Conservation (phyloP, 2,888 invertebrate species). For the Petrophora chlorosata region DNA sequence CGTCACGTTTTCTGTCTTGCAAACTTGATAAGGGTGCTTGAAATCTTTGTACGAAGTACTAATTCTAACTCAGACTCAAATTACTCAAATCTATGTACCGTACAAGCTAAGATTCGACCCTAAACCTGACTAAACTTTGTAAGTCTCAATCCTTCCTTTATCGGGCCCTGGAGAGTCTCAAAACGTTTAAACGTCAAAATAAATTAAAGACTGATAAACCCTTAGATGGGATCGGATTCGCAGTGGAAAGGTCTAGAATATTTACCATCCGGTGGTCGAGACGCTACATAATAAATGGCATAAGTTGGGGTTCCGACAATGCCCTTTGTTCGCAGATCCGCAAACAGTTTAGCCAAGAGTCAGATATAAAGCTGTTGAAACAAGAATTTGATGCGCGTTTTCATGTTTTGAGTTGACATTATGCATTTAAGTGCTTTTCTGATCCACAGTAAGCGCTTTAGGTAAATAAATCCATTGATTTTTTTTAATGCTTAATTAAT, state of each 20-base stretch:
- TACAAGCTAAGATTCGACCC: background rate
- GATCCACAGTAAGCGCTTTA: no score
- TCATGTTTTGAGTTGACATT: background rate
- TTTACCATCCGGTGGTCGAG: conserved; percentile 54
- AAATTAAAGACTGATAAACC: conserved; percentile 41
- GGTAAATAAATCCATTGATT: no score
- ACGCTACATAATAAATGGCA: conserved; percentile 62
- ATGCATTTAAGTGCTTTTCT: background rate
- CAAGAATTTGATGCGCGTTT: background rate
- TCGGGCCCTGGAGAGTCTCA: conserved; percentile 25
- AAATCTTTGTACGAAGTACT: no score
- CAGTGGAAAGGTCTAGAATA: conserved; percentile 40
- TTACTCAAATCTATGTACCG: no score
- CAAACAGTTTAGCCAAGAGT: background rate
- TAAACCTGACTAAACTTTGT: background rate
- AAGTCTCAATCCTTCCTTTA: conserved; percentile 23
- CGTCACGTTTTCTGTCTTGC: no score
- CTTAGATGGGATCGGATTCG: conserved; percentile 35
- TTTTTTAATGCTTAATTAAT: no score
- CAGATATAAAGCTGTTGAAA: conserved; percentile 1
- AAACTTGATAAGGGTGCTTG: no score
- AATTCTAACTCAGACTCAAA: no score
- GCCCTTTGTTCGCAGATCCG: conserved; percentile 44
- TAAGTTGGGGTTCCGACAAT: conserved; percentile 58
- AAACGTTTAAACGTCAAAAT: conserved; percentile 36